Base-by-base conservation (phyloP, 2,113 vertebrate species). In the Zeus faber region DNA sequence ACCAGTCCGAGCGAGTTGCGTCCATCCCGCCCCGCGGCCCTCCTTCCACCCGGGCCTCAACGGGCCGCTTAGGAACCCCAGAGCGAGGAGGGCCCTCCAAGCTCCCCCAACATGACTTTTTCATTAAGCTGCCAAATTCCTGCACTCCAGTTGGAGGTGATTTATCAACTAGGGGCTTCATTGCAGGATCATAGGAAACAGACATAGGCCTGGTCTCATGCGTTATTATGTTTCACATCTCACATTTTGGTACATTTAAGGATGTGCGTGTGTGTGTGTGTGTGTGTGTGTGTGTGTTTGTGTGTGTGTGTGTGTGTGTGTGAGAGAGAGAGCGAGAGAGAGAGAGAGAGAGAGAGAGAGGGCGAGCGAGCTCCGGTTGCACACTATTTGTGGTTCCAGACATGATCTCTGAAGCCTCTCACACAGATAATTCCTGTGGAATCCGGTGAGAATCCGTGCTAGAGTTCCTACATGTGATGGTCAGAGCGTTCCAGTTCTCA, bases 111-210 rank as follows among this genome's bases (percentile, higher is more conserved):
- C 90, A 94, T 91, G 91, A 91, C 89, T 94, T 91, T 91, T 91
- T 89, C 91, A 92, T 94, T 91, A 93, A 91, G 89, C 83, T 78
- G 85, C 89, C 84, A 89, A 90, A 90, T 91, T 92, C 87, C 82
- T 88, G 77, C 82, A 75, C 85, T 87, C 74, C 79, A 84, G 87
- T 77, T 85, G 81, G 76, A 90, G 81, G 66, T 92, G 93, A 92
- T 93, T 91, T 92, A 93, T 92, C 88, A 84, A 47, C 77, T 48
- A 70, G 54, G 80, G 87, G 85, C 82, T 82, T 85, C 85, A 81
- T 82, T 87, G 85, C 72, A 66, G 87, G 88, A 88, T 93, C 89
- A 86, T 88, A 89, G 80, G 81, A 88, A 90, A 86, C 85, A 90
- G 86, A 87, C 84, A 76, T 58, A 63, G 84, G 65, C 70, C 60